Evolutionary conservation across 1,140 invertebrate species (phyloP).

Genomic region (Oscheius sp.): DNA sequence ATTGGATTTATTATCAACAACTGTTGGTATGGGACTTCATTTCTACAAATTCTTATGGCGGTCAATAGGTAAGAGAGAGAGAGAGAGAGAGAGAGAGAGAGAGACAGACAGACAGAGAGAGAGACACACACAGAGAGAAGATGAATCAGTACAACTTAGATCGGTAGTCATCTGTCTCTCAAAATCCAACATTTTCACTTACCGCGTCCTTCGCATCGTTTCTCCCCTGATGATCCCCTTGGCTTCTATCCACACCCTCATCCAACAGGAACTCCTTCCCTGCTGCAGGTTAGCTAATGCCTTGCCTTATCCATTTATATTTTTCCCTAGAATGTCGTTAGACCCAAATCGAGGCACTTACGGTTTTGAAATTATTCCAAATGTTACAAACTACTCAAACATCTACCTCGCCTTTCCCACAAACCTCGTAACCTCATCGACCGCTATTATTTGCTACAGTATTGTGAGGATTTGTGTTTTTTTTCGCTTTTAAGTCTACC

Average conservation of each 20-base stretch:
- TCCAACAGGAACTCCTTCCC: constrained; percentile 11
- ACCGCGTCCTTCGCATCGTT: background rate
- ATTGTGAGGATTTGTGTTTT: background rate
- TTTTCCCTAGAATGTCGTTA: background rate
- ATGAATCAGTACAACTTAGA: background rate
- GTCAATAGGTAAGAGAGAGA: background rate
- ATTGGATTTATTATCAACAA: constrained; percentile 19
- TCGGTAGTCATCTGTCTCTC: constrained; percentile 17
- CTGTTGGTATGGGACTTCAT: constrained; percentile 22
- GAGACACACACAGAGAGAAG: background rate
- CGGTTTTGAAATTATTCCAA: background rate
- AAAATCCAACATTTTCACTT: constrained; percentile 21
- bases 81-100: background rate
- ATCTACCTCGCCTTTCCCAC: constrained; percentile 11
- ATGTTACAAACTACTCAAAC: constrained; percentile 19
- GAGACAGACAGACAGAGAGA: background rate
- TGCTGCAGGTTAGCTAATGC: constrained; percentile 14
- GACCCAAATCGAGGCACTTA: background rate
- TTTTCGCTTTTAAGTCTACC: too few species aligned
- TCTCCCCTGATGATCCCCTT: background rate
- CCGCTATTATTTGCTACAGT: constrained; percentile 7
- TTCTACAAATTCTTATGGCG: constrained; percentile 26
- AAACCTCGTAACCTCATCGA: background rate
- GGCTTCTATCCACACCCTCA: background rate
- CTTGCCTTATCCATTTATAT: background rate